Percentiles rank a stretch among this genome's conserved stretches.
These are phyloP conservation scores for Nixonia krombeini DNA, from an alignment of 1,140 invertebrate genomes.

Conservation along the genomic window DNA sequence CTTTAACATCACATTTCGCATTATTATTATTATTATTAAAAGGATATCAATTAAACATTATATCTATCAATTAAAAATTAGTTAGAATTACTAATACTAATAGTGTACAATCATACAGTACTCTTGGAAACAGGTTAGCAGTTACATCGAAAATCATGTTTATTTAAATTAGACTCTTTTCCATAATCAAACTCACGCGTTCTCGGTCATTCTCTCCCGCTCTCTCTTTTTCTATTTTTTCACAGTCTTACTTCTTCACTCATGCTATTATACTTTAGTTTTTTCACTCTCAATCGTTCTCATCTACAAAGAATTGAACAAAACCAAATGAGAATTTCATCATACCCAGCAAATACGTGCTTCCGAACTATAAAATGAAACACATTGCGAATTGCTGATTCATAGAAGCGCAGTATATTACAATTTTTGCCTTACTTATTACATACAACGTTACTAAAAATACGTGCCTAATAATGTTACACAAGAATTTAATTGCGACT, in stretches of 20 bases:
- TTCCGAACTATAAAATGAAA: constrained; percentile 37
- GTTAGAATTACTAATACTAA: constrained; percentile 72
- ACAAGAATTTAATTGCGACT: constrained; percentile 60
- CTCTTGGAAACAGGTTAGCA: constrained; percentile 52
- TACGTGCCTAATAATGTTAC: constrained; percentile 60
- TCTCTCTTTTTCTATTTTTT: too few relatives aligned
- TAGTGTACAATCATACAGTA: constrained; percentile 71
- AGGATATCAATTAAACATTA: constrained; percentile 68
- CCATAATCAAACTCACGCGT: too few relatives aligned
- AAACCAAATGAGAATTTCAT: neutral
- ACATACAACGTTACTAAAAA: constrained; percentile 56
- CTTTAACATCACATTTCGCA: constrained; percentile 70
- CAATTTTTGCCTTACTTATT: constrained; percentile 63
- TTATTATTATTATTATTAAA: constrained; percentile 70
- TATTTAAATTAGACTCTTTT: constrained; percentile 51
- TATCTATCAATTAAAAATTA: constrained; percentile 68
- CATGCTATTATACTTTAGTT: too few relatives aligned
- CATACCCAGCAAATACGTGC: constrained; percentile 11
- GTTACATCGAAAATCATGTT: constrained; percentile 56
- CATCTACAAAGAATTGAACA: neutral
- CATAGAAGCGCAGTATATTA: constrained; percentile 64
- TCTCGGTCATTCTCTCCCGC: too few relatives aligned
- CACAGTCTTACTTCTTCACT: too few relatives aligned
- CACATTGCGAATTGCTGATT: constrained; percentile 57
- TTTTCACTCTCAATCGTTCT: constrained; percentile 21